Base-by-base conservation (phyloP, 1,140 invertebrate genomes). In the Bombus confusus region DNA sequence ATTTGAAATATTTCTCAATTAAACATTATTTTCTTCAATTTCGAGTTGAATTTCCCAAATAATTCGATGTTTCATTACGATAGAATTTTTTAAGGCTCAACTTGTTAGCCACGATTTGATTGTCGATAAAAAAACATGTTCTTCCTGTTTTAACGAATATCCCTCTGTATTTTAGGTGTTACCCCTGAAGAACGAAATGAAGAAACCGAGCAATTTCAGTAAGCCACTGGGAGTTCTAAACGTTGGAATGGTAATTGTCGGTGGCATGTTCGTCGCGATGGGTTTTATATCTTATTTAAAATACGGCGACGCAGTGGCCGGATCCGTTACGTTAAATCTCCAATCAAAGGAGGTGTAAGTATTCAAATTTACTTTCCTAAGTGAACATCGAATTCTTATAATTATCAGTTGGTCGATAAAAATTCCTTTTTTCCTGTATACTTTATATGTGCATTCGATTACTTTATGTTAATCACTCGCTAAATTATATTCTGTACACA, bases 101-200 rank as follows among this genome's bases (percentile, higher is more conserved):
- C 2, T n/a, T n/a, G 28, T 62, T 62, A n/a, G 10, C 5, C 12
- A 5, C n/a, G 12, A 62, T n/a, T 62, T 1, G 2, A 13, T n/a
- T n/a, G 28, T 62, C 59, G 28, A 62, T 62, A n/a, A 62, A n/a
- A n/a, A n/a, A 5, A 5, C 28, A n/a, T 2, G 12, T 62, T 13
- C 0, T n/a, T 4, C 13, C 4, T n/a, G 59, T 62, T n/a, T 10
- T 62, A 62, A 28, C 59, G 9, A 62, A 62, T 13, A 62, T 62
- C 12, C 4, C 3, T 1, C 39, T 39, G 6, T 9, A 2, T 84
- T 79, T 22, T 86, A 98, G 97, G 97, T 99, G 66, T 95, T 99
- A 86, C 98, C 98, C 1, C 92, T 99, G 89, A 98, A 99, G 94
- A 98, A 98, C 91, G 97, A 98, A 92, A 99, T 99, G 98, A 96